Conservation (phyloP, 2,888 invertebrate genomes). For the Drosophila setosimentum region DNA sequence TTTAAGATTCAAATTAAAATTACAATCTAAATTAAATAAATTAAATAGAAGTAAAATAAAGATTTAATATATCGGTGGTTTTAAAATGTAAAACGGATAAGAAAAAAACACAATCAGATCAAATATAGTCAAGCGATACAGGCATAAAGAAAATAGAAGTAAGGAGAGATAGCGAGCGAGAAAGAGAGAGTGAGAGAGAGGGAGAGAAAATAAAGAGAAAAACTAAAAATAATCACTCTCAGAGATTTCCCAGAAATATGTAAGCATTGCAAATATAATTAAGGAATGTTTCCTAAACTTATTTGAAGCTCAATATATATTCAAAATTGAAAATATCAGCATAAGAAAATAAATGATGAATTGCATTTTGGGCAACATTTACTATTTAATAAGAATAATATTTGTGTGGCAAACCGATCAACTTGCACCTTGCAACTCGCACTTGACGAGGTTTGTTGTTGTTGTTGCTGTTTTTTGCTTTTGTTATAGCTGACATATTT, state of each 20-base stretch:
- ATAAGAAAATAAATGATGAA: neutral
- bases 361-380: neutral
- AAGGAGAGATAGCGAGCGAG: neutral
- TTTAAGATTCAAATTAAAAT: neutral
- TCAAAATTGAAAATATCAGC: neutral
- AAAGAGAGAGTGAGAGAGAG: neutral
- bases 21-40: neutral
- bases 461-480: slow-evolving; percentile 9
- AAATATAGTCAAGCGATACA: neutral
- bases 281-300: neutral
- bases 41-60: neutral
- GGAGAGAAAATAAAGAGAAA: no score
- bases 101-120: neutral
- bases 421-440: neutral
- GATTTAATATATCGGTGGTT: neutral
- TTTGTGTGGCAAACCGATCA: neutral
- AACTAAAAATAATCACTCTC: no score
- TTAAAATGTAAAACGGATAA: no score
- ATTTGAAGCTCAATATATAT: neutral
- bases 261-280: neutral
- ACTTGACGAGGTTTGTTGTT: neutral
- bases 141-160: no score
- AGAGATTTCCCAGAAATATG: neutral
- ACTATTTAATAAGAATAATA: neutral
- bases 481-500: slow-evolving; percentile 57